Conservation (phyloP, 2,888 invertebrate genomes). For the Eupithecia pulchellata region DNA sequence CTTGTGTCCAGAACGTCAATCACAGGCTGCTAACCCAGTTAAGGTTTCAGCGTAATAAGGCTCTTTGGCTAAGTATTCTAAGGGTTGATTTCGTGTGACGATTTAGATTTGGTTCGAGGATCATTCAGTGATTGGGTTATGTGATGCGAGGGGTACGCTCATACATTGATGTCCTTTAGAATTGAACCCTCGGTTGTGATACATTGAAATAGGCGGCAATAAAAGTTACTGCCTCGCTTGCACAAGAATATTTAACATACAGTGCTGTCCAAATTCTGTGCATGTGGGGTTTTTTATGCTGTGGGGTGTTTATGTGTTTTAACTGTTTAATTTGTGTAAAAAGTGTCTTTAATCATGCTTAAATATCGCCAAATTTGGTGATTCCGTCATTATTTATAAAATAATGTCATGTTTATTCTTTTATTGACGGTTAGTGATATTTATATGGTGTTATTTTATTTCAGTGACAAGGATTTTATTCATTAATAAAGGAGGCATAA, state of each 20-base stretch:
- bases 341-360: too few species aligned
- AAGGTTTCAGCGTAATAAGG: constrained; percentile 6
- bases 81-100: neutral
- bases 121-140: neutral
- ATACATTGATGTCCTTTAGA: neutral
- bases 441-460: too few species aligned
- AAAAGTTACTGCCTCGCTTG: neutral
- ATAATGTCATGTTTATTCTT: too few species aligned
- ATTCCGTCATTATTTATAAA: too few species aligned
- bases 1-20: constrained; percentile 46
- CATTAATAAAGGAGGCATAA: too few species aligned
- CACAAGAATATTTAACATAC: neutral
- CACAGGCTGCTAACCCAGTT: constrained; percentile 39
- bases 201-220: neutral
- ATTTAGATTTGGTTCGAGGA: constrained; percentile 3
- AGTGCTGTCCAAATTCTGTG: too few species aligned
- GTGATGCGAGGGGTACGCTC: neutral
- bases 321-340: too few species aligned
- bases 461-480: too few species aligned
- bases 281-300: too few species aligned
- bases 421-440: too few species aligned
- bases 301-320: too few species aligned
- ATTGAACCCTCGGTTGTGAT: neutral
- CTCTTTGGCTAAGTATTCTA: neutral
- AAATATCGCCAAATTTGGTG: too few species aligned